Evolutionary conservation across 1,140 invertebrate genomes (phyloP).

Genomic region (Pseudoatta argentina): DNA sequence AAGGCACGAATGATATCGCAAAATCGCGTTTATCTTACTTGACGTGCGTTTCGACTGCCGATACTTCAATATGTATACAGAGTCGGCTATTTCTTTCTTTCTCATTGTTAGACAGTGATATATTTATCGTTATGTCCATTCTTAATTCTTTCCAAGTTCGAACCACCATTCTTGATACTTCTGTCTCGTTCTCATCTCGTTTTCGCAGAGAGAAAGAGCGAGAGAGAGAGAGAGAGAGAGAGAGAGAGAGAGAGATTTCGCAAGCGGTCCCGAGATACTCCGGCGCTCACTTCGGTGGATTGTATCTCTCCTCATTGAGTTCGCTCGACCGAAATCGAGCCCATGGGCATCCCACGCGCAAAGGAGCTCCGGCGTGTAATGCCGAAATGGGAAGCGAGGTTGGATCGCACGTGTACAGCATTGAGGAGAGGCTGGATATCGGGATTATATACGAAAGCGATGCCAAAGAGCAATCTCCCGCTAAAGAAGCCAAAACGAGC

Average conservation of each 20-base stretch:
- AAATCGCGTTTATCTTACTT: slow-evolving; percentile 50
- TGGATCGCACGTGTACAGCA: slow-evolving; percentile 57
- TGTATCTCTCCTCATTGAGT: slow-evolving; percentile 62
- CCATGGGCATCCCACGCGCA: slow-evolving; percentile 60
- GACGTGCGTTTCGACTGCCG: slow-evolving; percentile 30
- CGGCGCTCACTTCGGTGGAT: slow-evolving; percentile 32
- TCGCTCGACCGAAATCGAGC: slow-evolving; percentile 59
- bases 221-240: too few relatives aligned
- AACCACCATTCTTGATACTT: neutral
- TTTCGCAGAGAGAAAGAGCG: neutral
- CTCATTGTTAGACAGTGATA: slow-evolving; percentile 45
- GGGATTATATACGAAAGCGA: slow-evolving; percentile 52
- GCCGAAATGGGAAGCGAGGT: slow-evolving; percentile 60
- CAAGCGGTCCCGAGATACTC: slow-evolving; percentile 38
- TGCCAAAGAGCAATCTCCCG: slow-evolving; percentile 53
- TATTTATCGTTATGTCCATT: slow-evolving; percentile 61
- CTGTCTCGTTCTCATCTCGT: slow-evolving; percentile 30
- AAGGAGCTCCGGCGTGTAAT: slow-evolving; percentile 56
- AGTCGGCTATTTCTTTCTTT: slow-evolving; percentile 51
- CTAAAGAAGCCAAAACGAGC: slow-evolving; percentile 33
- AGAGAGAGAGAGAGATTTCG: slow-evolving; percentile 30
- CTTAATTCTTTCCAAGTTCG: slow-evolving; percentile 53
- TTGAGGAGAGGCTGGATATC: slow-evolving; percentile 43
- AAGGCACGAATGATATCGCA: slow-evolving; percentile 34
- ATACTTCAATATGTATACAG: slow-evolving; percentile 57